A percentile compares a stretch with the other conserved stretches of the same genome.
Evolutionary conservation across 2,888 invertebrate genomes (phyloP).

Genomic region (Eucera pruinosa): DNA sequence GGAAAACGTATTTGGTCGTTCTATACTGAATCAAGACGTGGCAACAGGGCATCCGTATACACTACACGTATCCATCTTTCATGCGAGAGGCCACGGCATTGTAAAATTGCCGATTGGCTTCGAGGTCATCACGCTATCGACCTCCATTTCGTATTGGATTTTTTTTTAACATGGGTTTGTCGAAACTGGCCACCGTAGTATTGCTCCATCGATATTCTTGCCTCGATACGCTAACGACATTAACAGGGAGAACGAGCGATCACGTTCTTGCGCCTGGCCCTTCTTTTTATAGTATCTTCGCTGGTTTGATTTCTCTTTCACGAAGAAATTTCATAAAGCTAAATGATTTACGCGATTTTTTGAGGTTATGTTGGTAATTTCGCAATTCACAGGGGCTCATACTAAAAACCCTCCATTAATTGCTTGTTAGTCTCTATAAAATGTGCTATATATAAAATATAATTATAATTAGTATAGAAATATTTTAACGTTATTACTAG

Average conservation of each 20-base stretch:
- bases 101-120: slow-evolving; percentile 68
- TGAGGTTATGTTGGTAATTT: neutral
- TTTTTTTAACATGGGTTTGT: slow-evolving; percentile 50
- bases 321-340: slow-evolving; percentile 9
- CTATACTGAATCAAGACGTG: slow-evolving; percentile 59
- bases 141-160: slow-evolving; percentile 56
- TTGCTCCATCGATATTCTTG: slow-evolving; percentile 47
- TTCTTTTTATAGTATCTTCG: slow-evolving; percentile 3
- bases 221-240: slow-evolving; percentile 31
- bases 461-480: no score
- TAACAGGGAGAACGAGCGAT: slow-evolving; percentile 32
- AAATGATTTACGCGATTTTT: neutral
- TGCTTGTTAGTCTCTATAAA: no score
- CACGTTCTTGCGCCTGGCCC: neutral
- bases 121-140: slow-evolving; percentile 68
- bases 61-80: slow-evolving; percentile 29
- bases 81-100: slow-evolving; percentile 58
- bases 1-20: slow-evolving; percentile 54
- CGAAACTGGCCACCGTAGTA: slow-evolving; percentile 50
- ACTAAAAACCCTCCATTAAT: no score
- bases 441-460: no score
- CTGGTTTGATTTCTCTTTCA: slow-evolving; percentile 16
- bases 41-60: slow-evolving; percentile 67
- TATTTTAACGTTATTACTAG: no score
- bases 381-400: no score